phyloP scores from a whole-genome alignment of 2,797 vertebrate genomes.

The Pangasius larnaudii region DNA sequence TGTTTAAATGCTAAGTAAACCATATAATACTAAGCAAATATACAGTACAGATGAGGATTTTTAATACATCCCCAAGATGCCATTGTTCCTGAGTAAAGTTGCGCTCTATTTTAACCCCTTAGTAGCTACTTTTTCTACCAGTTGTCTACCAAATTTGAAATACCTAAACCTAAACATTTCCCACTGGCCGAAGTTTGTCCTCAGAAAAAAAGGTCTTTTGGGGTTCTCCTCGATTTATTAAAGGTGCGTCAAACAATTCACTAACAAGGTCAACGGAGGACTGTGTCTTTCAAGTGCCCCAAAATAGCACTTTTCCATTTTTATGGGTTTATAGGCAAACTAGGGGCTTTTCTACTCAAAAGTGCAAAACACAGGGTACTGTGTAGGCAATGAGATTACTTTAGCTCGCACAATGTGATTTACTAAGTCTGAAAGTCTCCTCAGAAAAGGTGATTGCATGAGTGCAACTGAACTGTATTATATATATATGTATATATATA shows the following conservation, averaged over 20 bases:
- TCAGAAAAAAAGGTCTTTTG: not conserved
- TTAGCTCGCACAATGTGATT: not conserved
- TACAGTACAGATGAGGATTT: not conserved
- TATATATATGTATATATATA: no score
- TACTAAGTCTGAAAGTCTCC: not conserved
- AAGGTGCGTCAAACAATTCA: not conserved
- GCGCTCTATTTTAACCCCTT: not conserved
- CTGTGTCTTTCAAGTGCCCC: not conserved
- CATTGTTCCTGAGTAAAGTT: conserved; percentile 8
- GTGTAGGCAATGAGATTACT: not conserved
- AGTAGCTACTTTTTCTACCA: not conserved
- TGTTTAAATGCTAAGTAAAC: not conserved
- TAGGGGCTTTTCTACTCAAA: not conserved
- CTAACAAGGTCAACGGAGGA: not conserved
- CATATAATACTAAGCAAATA: conserved; percentile 6
- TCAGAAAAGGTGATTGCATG: not conserved
- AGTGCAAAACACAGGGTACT: not conserved
- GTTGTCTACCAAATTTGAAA: not conserved
- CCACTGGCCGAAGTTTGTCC: not conserved
- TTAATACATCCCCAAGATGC: not conserved
- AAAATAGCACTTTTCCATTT: not conserved
- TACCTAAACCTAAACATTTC: not conserved
- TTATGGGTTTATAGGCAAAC: not conserved
- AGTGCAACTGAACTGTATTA: not conserved
- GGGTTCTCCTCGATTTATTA: not conserved